Evolutionary conservation across 2,797 vertebrate genomes (phyloP).

Genomic region (Lepus oiostolus): DNA sequence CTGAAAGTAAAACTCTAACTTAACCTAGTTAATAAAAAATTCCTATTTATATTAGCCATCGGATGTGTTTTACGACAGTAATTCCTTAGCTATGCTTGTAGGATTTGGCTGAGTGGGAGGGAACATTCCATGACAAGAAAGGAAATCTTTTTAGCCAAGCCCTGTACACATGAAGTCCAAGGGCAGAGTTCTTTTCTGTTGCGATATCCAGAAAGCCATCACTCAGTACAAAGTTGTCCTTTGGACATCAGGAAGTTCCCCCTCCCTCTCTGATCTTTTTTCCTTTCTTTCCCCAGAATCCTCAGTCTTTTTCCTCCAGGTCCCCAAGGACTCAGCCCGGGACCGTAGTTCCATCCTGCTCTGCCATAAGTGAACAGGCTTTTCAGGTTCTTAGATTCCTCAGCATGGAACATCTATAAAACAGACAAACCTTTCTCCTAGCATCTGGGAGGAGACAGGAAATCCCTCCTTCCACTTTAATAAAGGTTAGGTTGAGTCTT

Average conservation of each 20-base stretch:
- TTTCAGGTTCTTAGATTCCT: constrained; percentile 30
- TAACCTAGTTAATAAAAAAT: constrained; percentile 17
- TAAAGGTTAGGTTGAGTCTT: background rate
- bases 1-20: background rate
- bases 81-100: background rate
- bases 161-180: background rate
- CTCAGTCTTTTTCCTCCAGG: background rate
- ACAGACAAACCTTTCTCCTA: background rate
- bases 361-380: background rate
- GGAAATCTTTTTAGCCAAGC: background rate
- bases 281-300: background rate
- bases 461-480: background rate
- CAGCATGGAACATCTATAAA: background rate
- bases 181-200: background rate
- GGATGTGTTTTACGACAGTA: background rate
- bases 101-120: background rate
- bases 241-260: background rate
- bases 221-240: background rate
- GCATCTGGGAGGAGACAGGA: background rate
- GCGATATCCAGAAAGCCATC: background rate
- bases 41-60: background rate
- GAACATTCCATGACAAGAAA: background rate
- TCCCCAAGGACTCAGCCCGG: background rate
- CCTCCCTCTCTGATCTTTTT: background rate
- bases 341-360: background rate